Evolutionary conservation across 2,888 invertebrate species (phyloP).

Genomic region (Chaetogeoica ovagalla): DNA sequence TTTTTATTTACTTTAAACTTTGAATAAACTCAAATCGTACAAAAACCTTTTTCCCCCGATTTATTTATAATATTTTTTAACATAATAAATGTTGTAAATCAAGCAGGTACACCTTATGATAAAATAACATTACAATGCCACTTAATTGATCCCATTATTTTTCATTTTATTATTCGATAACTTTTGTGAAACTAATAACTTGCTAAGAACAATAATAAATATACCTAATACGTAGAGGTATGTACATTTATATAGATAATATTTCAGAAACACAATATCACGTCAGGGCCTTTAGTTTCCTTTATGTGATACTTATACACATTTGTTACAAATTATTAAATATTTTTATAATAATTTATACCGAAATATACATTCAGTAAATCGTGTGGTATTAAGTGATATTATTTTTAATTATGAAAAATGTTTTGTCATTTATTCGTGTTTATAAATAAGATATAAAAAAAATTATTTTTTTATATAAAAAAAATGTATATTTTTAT

Average conservation of each 20-base stretch:
- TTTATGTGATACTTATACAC: background rate
- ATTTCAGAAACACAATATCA: background rate
- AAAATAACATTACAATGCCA: background rate
- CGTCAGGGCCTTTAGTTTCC: background rate
- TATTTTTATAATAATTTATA: background rate
- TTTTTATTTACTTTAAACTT: no score
- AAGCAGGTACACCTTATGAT: background rate
- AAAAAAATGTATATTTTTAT: no score
- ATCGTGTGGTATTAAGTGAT: no score
- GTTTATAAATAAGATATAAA: no score
- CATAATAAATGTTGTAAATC: background rate
- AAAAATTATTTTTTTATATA: no score
- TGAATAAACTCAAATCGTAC: background rate
- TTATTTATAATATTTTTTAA: background rate
- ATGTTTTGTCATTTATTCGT: no score
- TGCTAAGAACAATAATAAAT: background rate
- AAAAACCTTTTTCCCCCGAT: background rate
- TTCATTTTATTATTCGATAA: background rate
- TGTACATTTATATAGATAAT: background rate
- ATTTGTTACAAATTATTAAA: constrained; percentile 14
- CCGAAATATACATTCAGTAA: no score
- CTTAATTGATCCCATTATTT: background rate
- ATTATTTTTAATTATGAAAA: no score
- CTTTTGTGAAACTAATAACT: background rate
- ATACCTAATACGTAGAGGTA: background rate